These are phyloP conservation scores for Siderastrea siderea DNA, from an alignment of 92 coral and sea anemone genomes.

Conservation along the genomic window DNA sequence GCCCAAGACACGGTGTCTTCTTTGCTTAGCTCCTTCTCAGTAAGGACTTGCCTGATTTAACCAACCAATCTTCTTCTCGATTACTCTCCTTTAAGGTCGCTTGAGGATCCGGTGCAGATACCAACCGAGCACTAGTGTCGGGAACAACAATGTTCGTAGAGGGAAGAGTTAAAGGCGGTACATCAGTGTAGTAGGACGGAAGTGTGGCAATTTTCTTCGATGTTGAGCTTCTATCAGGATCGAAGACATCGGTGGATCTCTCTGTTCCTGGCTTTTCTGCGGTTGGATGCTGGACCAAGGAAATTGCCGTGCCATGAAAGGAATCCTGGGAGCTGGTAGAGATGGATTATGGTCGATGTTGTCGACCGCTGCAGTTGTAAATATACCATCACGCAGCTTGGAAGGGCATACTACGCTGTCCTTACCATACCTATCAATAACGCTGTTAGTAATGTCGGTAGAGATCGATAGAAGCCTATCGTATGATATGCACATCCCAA, in stretches of 20 bases:
- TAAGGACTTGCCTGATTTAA: constrained; percentile 41
- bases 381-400: too few species aligned
- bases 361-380: too few species aligned
- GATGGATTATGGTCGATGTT: too few species aligned
- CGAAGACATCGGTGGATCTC: constrained; percentile 40
- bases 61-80: constrained; percentile 59
- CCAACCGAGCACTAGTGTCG: constrained; percentile 1
- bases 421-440: too few species aligned
- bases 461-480: too few species aligned
- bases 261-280: constrained; percentile 47
- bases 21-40: constrained; percentile 31
- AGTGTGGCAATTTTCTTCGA: constrained; percentile 57
- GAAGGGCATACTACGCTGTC: too few species aligned
- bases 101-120: constrained; percentile 11
- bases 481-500: too few species aligned
- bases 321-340: too few species aligned
- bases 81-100: constrained; percentile 19
- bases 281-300: constrained; percentile 79
- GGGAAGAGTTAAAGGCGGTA: constrained; percentile 43
- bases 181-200: constrained; percentile 59
- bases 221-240: constrained; percentile 8
- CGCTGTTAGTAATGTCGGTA: too few species aligned
- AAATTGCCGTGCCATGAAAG: constrained; percentile 78
- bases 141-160: constrained; percentile 41
- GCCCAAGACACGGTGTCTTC: constrained; percentile 58